Conservation (phyloP, 2,797 vertebrate species). For the Sphaeramia orbicularis region DNA sequence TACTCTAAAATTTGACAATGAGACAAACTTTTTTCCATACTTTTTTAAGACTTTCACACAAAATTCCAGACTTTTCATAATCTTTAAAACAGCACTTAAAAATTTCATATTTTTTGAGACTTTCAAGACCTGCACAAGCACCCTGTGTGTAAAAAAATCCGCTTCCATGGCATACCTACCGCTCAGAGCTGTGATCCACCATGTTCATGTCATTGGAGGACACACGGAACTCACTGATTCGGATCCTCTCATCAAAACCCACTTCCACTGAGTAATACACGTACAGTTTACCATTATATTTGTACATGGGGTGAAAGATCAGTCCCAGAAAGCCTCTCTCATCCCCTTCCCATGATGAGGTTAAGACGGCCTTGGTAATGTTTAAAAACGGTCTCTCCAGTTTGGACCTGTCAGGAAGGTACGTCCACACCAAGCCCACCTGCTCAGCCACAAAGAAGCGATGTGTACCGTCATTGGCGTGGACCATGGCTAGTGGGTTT, state of each 20-base stretch:
- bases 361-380: constrained; percentile 90
- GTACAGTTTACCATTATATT: constrained; percentile 91
- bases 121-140: too few relatives aligned
- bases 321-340: constrained; percentile 95
- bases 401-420: constrained; percentile 88
- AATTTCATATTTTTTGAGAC: too few relatives aligned
- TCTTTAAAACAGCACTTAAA: too few relatives aligned
- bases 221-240: constrained; percentile 96
- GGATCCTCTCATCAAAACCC: constrained; percentile 90
- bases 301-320: constrained; percentile 92
- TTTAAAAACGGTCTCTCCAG: constrained; percentile 93
- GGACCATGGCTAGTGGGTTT: constrained; percentile 95
- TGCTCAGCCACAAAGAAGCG: constrained; percentile 96
- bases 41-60: too few relatives aligned
- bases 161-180: constrained; percentile 79
- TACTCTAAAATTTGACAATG: too few relatives aligned
- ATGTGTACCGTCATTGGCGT: constrained; percentile 93
- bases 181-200: constrained; percentile 94
- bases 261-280: constrained; percentile 95
- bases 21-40: too few relatives aligned
- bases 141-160: too few relatives aligned
- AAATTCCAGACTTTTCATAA: too few relatives aligned
- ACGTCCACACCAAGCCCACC: constrained; percentile 94
- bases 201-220: constrained; percentile 90
- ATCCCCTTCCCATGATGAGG: constrained; percentile 96